A percentile compares a stretch with the other conserved stretches of the same genome.
Conservation (phyloP, 2,888 invertebrate genomes). For the Stegophylla sp. region DNA sequence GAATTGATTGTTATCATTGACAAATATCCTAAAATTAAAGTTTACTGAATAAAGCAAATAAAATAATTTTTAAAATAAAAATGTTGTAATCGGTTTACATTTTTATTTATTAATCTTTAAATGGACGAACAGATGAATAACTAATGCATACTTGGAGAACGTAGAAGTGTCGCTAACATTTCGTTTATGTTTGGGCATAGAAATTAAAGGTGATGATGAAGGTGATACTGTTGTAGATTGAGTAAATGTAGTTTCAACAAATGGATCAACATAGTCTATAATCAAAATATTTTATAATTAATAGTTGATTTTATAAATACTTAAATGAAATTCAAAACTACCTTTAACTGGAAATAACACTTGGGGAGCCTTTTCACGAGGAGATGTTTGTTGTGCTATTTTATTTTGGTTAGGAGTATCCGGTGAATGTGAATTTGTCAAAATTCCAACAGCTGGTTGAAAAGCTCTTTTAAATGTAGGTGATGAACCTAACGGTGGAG, state of each 20-base stretch:
- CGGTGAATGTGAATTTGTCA: conserved; percentile 58
- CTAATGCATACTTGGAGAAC: conserved; percentile 73
- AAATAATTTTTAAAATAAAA: background rate
- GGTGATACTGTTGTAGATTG: conserved; percentile 47
- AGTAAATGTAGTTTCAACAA: conserved; percentile 47
- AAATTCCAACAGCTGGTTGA: conserved; percentile 47
- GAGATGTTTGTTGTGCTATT: conserved; percentile 45
- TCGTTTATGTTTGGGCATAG: conserved; percentile 70
- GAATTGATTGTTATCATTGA: conserved; percentile 77
- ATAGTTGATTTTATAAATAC: background rate
- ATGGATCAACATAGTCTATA: conserved; percentile 53
- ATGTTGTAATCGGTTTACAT: background rate
- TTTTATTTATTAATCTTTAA: conserved; percentile 15
- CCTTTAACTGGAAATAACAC: conserved; percentile 47
- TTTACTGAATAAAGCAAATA: conserved; percentile 19
- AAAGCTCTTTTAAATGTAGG: conserved; percentile 60
- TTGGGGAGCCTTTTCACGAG: conserved; percentile 24
- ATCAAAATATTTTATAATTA: background rate
- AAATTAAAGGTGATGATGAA: conserved; percentile 51
- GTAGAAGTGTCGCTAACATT: conserved; percentile 86
- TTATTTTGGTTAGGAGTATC: conserved; percentile 46
- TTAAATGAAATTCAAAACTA: background rate
- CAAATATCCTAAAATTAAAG: conserved; percentile 71
- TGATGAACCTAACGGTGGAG: conserved; percentile 61
- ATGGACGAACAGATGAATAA: conserved; percentile 12